A percentile compares a stretch with the other conserved stretches of the same genome.
Evolutionary conservation across 2,888 invertebrate species (phyloP).

Genomic region (Phortica magna): DNA sequence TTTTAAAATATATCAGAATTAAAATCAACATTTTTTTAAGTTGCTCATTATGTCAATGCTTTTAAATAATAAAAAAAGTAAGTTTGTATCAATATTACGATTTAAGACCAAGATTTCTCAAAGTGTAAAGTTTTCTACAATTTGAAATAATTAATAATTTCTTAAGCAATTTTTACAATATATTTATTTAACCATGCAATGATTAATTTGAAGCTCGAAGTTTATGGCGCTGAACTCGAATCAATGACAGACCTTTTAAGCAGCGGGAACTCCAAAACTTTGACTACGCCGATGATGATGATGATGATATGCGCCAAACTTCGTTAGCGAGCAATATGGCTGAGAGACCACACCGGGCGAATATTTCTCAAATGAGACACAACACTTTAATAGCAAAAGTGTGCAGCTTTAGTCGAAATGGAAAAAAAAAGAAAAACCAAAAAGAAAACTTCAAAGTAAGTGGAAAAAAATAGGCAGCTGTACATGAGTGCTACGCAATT

Average conservation of each 20-base stretch:
- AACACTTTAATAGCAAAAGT: constrained; percentile 29
- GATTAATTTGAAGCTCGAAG: constrained; percentile 58
- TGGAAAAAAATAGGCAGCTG: constrained; percentile 10
- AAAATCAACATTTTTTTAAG: no score
- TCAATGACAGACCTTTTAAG: constrained; percentile 65
- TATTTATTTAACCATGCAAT: constrained; percentile 69
- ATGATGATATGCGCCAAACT: constrained; percentile 55
- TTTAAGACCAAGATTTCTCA: neutral
- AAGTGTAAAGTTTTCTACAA: constrained; percentile 8
- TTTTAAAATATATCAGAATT: no score
- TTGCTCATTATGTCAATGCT: no score
- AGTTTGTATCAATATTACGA: no score
- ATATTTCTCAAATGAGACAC: neutral
- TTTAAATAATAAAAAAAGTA: no score
- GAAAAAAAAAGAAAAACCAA: constrained; percentile 2
- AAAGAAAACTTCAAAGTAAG: neutral
- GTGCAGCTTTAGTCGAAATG: constrained; percentile 22
- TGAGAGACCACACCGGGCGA: constrained; percentile 57
- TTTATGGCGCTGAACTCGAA: constrained; percentile 34
- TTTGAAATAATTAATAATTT: constrained; percentile 30
- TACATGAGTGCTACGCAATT: constrained; percentile 17
- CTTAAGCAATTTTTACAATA: constrained; percentile 55
- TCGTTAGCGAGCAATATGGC: constrained; percentile 57
- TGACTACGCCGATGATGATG: constrained; percentile 40
- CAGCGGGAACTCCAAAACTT: constrained; percentile 57